Evolutionary conservation across 35 echinoderm and acorn worm genomes (phyloP), one percentile per base, ranked within the genome.

Genomic region (Eucidaris tribuloides): DNA sequence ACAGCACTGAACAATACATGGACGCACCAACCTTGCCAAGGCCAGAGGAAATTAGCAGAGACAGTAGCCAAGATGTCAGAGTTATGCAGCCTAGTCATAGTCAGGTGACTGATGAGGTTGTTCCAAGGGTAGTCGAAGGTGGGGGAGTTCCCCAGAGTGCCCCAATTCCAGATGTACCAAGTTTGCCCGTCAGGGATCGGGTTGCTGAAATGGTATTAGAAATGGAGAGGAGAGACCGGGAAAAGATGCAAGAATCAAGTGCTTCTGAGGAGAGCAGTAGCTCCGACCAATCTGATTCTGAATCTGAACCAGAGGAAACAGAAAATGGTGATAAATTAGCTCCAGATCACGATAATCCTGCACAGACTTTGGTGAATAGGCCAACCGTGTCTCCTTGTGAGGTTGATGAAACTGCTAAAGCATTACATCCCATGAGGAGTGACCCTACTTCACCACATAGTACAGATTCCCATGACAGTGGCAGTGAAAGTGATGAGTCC

Each of bases 121-220:
- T 74, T 38, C 68, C 15, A n/a, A 74, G 68, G n/a, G 37, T 43
- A 42, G 35, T 40, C 24, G 68, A 74, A 44, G 37, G n/a, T 41
- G 68, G 38, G 7, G 68, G 35, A 11, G 68, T 74, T n/a, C 24
- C 28, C 37, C 38, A 74, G 24, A 38, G 24, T 74, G 28, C 44
- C 24, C 68, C 68, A 38, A 35, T 74, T 24, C 68, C 68, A 17
- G 7, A 22, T 42, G 36, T 42, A 7, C 22, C 35, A 17, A 35
- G 28, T 7, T 20, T 74, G 11, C 35, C 35, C 38, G 68, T 74
- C 34, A 74, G 68, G 37, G 68, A 74, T 22, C 38, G 28, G 24
- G 68, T 74, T 22, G 68, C 68, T 25, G 68, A 74, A 20, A 74
- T 74, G 68, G 68, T 74, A 40, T 24, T 74, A 40, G 68, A 74